Base-by-base conservation (phyloP, 2,888 invertebrate genomes). In the Ornithoptera alexandrae region DNA sequence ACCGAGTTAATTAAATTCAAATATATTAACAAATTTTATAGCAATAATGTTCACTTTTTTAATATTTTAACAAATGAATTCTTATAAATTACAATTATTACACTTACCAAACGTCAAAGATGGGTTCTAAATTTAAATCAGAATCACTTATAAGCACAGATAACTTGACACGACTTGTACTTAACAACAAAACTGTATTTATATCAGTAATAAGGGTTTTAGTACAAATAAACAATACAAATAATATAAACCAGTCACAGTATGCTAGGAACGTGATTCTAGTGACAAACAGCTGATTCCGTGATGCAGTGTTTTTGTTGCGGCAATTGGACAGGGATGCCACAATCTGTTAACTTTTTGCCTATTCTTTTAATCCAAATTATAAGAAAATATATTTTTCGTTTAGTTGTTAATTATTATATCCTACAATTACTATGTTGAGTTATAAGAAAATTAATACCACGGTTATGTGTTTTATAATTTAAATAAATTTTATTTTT, bases 231-330 rank as follows among this genome's bases (percentile, higher is more conserved):
- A 50, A 17, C 18, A 50, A 50, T 15, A 30, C 30, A 50, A 18
- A 50, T 50, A 50, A 50, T 18, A 15, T 50, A 5, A 39, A 39
- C 50, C 50, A 50, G 18, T 18, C 17, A 50, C 50, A 59, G 24
- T 17, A 59, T 22, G 59, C 30, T 17, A 59, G 39, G 3, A 60
- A 1, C n/a, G 36, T 39, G 39, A 24, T 17, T 22, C 22, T 42
- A 62, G 24, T 70, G 64, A 67, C 70, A 70, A 67, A 67, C 67
- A 70, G 70, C 70, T 70, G 70, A 67, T 67, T 70, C 63, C 30
- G 17, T n/a, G 57, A 63, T 59, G 58, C 58, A 8, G 58, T 63
- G 30, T 67, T 63, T 63, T 62, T 36, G 22, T 61, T 22, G 65
- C 30, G 63, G 57, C 50, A 53, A 61, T 67, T 53, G 30, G 17